Conservation (phyloP, 2,797 vertebrate genomes). For the Trachurus trachurus region DNA sequence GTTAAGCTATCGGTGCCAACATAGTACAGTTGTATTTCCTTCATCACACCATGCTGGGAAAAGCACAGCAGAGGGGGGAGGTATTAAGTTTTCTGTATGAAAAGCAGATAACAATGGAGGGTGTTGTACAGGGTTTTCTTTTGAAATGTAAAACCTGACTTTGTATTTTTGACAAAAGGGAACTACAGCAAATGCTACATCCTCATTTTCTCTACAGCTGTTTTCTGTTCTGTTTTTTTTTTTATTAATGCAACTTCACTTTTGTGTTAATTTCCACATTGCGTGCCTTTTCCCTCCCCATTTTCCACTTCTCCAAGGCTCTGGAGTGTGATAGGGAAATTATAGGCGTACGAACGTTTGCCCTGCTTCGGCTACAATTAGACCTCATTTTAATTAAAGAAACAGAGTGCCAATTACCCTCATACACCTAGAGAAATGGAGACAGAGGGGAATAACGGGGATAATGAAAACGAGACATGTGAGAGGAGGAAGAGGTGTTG, state of each 20-base stretch:
- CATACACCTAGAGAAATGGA: slow-evolving; percentile 64
- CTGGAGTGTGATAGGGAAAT: slow-evolving; percentile 78
- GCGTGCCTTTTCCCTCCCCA: slow-evolving; percentile 27
- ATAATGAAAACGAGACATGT: slow-evolving; percentile 53
- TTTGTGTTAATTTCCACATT: slow-evolving; percentile 47
- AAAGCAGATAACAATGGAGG: slow-evolving; percentile 54
- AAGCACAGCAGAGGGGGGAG: slow-evolving; percentile 9
- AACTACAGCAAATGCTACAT: slow-evolving; percentile 33
- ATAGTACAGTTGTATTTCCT: slow-evolving; percentile 19
- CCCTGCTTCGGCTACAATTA: slow-evolving; percentile 83
- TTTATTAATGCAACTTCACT: slow-evolving; percentile 44
- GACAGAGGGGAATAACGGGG: slow-evolving; percentile 36
- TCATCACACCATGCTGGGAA: slow-evolving; percentile 2
- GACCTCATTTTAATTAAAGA: slow-evolving; percentile 85
- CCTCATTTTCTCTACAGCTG: slow-evolving; percentile 30
- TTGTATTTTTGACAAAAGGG: slow-evolving; percentile 42
- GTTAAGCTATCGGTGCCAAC: slow-evolving; percentile 9
- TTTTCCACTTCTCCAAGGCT: slow-evolving; percentile 64
- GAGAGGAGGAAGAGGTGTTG: slow-evolving; percentile 16
- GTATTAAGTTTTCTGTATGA: slow-evolving; percentile 46
- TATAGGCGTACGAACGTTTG: slow-evolving; percentile 76
- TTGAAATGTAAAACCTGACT: slow-evolving; percentile 74
- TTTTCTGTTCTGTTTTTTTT: slow-evolving; percentile 34
- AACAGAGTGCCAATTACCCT: slow-evolving; percentile 83
- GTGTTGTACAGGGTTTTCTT: slow-evolving; percentile 52